Conservation (phyloP, 2,888 invertebrate species). For the Alloscopus bannaensis region DNA sequence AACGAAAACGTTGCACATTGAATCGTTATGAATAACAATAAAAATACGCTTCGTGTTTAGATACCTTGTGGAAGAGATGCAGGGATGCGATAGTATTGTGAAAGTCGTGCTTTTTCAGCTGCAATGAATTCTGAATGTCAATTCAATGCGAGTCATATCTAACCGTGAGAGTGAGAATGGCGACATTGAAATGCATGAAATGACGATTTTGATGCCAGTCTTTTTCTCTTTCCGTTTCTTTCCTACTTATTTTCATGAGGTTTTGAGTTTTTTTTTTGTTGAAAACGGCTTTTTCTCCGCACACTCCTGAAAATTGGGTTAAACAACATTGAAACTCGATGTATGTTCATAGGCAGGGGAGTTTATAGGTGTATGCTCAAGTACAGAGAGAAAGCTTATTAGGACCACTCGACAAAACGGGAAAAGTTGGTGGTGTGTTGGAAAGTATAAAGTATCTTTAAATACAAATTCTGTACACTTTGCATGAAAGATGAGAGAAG, state of each 20-base stretch:
- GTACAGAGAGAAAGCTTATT: background rate
- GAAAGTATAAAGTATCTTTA: slow-evolving; percentile 9
- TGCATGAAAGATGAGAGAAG: slow-evolving; percentile 3
- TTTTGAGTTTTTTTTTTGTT: slow-evolving; percentile 23
- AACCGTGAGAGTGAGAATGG: background rate
- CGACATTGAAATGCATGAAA: background rate
- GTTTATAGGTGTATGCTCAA: background rate
- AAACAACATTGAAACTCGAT: slow-evolving; percentile 40
- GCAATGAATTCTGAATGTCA: slow-evolving; percentile 40
- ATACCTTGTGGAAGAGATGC: too few relatives aligned
- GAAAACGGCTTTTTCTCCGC: slow-evolving; percentile 16
- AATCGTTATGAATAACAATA: too few relatives aligned
- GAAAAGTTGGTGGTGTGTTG: background rate
- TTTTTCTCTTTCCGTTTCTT: slow-evolving; percentile 19
- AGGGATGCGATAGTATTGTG: slow-evolving; percentile 47
- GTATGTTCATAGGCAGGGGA: background rate
- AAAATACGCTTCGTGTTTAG: too few relatives aligned
- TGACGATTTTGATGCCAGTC: slow-evolving; percentile 24
- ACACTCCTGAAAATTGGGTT: slow-evolving; percentile 35
- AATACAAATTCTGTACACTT: too few relatives aligned
- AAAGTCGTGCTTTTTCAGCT: slow-evolving; percentile 45
- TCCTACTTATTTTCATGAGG: slow-evolving; percentile 17
- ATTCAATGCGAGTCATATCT: slow-evolving; percentile 35
- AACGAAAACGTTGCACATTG: too few relatives aligned
- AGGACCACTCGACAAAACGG: background rate